phyloP scores from a whole-genome alignment of 2,797 vertebrate species.

The Enteromius paludinosus region DNA sequence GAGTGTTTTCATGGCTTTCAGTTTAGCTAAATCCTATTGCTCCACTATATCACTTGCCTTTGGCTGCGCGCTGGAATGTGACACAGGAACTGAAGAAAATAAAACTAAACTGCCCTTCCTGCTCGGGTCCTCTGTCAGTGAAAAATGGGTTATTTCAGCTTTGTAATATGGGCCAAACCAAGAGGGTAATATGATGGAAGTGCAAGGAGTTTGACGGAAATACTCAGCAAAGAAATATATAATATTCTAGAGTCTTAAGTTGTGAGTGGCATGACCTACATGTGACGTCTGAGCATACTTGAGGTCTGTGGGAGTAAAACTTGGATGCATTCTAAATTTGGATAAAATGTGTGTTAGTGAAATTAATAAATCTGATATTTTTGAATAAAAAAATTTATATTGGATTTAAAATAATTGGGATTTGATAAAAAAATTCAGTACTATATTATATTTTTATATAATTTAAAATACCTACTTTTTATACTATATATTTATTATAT shows the following conservation, averaged over 20 bases:
- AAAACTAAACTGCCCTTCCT: slow-evolving; percentile 49
- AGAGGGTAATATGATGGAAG: slow-evolving; percentile 9
- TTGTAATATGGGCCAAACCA: slow-evolving; percentile 28
- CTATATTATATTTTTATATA: neutral
- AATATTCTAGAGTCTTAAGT: neutral
- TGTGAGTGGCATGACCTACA: neutral
- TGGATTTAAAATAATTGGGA: neutral
- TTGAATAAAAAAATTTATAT: neutral
- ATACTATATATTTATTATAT: too few species aligned
- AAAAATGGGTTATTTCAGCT: slow-evolving; percentile 52
- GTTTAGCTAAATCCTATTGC: slow-evolving; percentile 51
- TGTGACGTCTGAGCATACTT: neutral
- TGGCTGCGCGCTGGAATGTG: slow-evolving; percentile 55
- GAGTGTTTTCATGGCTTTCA: slow-evolving; percentile 46
- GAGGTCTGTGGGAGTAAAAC: neutral
- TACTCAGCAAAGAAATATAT: slow-evolving; percentile 40
- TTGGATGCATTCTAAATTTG: neutral
- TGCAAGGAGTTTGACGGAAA: slow-evolving; percentile 29
- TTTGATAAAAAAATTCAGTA: neutral
- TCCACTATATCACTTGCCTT: slow-evolving; percentile 50
- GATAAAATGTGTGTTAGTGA: neutral
- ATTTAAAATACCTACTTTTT: neutral
- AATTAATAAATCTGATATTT: neutral
- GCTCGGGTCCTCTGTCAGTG: slow-evolving; percentile 32
- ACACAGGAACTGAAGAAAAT: slow-evolving; percentile 55